Evolutionary conservation across 2,113 vertebrate species (phyloP).

Genomic region (Halichoerus grypus): DNA sequence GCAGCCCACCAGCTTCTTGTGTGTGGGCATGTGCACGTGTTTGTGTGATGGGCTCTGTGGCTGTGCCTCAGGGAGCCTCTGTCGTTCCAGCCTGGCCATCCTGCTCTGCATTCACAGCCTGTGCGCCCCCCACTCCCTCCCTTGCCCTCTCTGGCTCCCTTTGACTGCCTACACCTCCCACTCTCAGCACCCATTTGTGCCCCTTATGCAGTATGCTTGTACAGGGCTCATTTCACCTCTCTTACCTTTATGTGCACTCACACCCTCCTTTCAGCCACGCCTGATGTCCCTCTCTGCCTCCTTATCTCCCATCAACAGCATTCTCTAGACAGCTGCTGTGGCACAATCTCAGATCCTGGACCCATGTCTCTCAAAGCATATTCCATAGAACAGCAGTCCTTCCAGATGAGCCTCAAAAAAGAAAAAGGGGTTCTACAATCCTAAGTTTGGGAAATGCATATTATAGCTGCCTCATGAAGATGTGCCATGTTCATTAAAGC

Average conservation of each 20-base stretch:
- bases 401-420: neutral
- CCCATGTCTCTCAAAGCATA: neutral
- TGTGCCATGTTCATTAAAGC: neutral
- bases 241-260: neutral
- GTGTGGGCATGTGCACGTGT: neutral
- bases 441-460: neutral
- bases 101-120: neutral
- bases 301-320: neutral
- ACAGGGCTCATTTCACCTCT: neutral
- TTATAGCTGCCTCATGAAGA: neutral
- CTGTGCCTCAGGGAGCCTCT: neutral
- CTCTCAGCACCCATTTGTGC: neutral
- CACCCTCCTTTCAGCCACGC: neutral
- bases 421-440: neutral
- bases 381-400: neutral
- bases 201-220: neutral
- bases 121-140: too few species aligned
- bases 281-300: neutral
- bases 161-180: neutral
- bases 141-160: neutral
- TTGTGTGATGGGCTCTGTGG: neutral
- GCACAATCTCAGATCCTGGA: neutral
- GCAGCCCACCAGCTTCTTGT: neutral
- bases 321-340: neutral
- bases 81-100: neutral